Evolutionary conservation across 2,797 vertebrate genomes (phyloP).

Genomic region (Schizothorax lantsangensis): DNA sequence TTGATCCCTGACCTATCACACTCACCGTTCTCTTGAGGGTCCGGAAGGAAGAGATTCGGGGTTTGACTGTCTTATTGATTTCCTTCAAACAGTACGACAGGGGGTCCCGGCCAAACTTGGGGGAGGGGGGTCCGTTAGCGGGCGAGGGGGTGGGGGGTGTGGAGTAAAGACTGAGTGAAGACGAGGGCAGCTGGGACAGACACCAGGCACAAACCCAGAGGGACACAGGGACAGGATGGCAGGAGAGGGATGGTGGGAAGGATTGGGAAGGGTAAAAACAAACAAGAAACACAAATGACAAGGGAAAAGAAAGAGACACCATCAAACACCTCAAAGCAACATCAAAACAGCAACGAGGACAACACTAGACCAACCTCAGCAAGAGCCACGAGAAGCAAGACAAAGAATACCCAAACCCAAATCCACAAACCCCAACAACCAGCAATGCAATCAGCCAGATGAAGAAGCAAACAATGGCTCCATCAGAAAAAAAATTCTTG

Average conservation of each 20-base stretch:
- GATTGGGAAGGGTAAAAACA: slow-evolving; percentile 34
- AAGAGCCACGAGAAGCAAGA: slow-evolving; percentile 67
- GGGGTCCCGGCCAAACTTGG: slow-evolving; percentile 91
- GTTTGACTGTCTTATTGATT: slow-evolving; percentile 98
- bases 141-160: slow-evolving; percentile 80
- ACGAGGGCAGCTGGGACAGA: slow-evolving; percentile 69
- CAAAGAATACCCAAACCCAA: slow-evolving; percentile 60
- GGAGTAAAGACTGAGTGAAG: slow-evolving; percentile 79
- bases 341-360: slow-evolving; percentile 76
- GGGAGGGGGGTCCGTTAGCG: slow-evolving; percentile 91
- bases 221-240: slow-evolving; percentile 58
- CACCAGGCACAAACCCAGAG: slow-evolving; percentile 73
- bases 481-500: slow-evolving; percentile 38
- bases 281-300: slow-evolving; percentile 70
- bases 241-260: slow-evolving; percentile 56
- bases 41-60: slow-evolving; percentile 92
- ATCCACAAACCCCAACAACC: slow-evolving; percentile 42
- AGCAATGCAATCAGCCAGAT: slow-evolving; percentile 47
- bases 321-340: slow-evolving; percentile 81
- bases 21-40: slow-evolving; percentile 92
- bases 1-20: slow-evolving; percentile 67
- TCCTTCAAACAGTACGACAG: slow-evolving; percentile 95
- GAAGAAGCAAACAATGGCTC: slow-evolving; percentile 49
- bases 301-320: slow-evolving; percentile 81
- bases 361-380: slow-evolving; percentile 64